These are phyloP conservation scores for Cephus rjabovi DNA, from an alignment of 2,888 invertebrate genomes.

Conservation along the genomic window DNA sequence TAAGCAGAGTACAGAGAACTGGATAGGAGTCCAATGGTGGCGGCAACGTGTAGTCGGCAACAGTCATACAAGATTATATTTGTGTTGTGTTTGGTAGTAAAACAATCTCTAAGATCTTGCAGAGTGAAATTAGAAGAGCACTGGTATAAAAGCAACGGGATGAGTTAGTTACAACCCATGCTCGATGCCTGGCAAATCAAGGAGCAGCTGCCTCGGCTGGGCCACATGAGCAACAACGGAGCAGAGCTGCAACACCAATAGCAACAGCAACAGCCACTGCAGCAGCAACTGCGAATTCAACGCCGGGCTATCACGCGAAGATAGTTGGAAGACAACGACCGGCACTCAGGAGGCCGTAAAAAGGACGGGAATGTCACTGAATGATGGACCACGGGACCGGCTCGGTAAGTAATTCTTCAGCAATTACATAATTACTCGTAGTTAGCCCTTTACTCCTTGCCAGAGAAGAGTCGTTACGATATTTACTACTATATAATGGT, in stretches of 20 bases:
- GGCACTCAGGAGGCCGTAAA: constrained; percentile 60
- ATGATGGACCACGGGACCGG: constrained; percentile 56
- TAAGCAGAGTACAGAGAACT: background rate
- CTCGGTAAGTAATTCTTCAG: constrained; percentile 63
- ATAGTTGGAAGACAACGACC: constrained; percentile 41
- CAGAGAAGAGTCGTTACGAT: constrained; percentile 60
- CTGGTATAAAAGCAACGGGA: constrained; percentile 44
- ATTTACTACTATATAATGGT: constrained; percentile 66
- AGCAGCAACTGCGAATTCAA: constrained; percentile 31
- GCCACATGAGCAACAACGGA: background rate
- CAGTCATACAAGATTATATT: background rate
- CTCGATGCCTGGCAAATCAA: constrained; percentile 11
- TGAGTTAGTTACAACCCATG: constrained; percentile 35
- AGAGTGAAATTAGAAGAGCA: constrained; percentile 52
- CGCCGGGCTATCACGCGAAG: constrained; percentile 34
- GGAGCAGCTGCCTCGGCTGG: background rate
- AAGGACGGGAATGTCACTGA: constrained; percentile 65
- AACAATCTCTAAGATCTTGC: constrained; percentile 23
- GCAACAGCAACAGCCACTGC: constrained; percentile 13
- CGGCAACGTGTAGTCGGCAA: background rate
- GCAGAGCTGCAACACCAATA: background rate
- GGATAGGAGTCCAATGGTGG: background rate
- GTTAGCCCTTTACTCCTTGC: constrained; percentile 42
- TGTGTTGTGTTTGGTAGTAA: constrained; percentile 34
- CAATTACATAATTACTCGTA: constrained; percentile 66